Percentiles rank a stretch among this genome's conserved stretches.
These are phyloP conservation scores for Chinchilla lanigera DNA, from an alignment of 2,113 vertebrate species.

Conservation along the genomic window DNA sequence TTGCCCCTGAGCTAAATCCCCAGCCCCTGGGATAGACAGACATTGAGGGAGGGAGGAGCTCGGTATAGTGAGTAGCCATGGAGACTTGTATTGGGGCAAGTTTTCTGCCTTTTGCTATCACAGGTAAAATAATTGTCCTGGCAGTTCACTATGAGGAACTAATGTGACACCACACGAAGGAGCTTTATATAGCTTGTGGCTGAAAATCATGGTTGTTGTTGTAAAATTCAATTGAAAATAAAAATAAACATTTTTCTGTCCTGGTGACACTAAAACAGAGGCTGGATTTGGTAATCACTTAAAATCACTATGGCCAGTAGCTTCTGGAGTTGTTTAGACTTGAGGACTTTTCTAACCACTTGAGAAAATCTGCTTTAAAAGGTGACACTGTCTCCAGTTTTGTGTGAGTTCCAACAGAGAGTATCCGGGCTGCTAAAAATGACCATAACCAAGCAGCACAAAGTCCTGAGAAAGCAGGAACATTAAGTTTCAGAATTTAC, in stretches of 20 bases:
- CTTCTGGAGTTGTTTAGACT: neutral
- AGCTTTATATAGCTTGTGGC: neutral
- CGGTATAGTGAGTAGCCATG: accelerated
- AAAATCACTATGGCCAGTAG: neutral
- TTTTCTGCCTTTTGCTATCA: neutral
- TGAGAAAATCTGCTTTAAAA: neutral
- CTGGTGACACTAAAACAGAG: neutral
- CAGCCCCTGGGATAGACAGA: neutral
- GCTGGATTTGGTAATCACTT: neutral
- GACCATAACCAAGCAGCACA: neutral
- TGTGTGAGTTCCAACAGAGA: neutral
- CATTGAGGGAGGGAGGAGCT: neutral
- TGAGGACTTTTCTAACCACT: neutral
- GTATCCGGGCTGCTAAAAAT: neutral
- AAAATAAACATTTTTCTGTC: neutral
- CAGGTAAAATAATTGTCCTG: neutral
- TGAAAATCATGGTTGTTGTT: neutral
- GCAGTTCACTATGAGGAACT: neutral
- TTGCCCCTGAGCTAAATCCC: too few relatives aligned
- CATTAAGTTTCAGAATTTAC: constrained; percentile 20
- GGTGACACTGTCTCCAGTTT: neutral
- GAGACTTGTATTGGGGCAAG: neutral
- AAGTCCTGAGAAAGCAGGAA: neutral
- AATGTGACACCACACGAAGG: neutral
- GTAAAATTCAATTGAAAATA: neutral